phyloP scores from a whole-genome alignment of 2,797 vertebrate genomes.

The Thaleichthys pacificus region DNA sequence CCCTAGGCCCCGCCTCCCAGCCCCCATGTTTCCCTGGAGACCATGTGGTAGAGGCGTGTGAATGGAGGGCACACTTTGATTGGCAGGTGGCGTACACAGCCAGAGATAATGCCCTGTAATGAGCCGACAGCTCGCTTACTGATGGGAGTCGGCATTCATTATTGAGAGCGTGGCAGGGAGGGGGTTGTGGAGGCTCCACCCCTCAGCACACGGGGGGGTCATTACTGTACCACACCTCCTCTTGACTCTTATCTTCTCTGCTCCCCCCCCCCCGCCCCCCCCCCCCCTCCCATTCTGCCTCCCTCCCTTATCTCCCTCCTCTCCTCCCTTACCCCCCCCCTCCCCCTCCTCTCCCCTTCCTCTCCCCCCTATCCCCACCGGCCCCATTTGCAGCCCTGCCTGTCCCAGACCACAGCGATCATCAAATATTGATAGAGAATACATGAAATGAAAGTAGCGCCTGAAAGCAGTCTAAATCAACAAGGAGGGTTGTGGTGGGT shows the following conservation, averaged over 20 bases:
- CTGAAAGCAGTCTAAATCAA: constrained; percentile 69
- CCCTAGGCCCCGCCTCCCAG: constrained; percentile 16
- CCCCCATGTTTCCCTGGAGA: constrained; percentile 50
- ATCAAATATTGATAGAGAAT: constrained; percentile 76
- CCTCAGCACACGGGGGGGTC: constrained; percentile 50
- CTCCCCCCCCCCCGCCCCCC: neutral
- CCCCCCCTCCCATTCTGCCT: neutral
- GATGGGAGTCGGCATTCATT: constrained; percentile 64
- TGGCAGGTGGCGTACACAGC: constrained; percentile 64
- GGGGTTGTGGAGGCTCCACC: constrained; percentile 43
- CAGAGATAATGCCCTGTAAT: constrained; percentile 62
- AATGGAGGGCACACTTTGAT: constrained; percentile 60
- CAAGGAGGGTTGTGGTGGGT: constrained; percentile 39
- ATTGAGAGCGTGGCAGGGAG: constrained; percentile 63
- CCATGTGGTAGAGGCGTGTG: constrained; percentile 54
- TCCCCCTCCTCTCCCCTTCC: constrained; percentile 3
- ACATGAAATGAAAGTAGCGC: constrained; percentile 62
- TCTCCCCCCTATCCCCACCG: constrained; percentile 42
- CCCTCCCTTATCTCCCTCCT: neutral
- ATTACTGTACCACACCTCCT: constrained; percentile 35
- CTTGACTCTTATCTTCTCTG: neutral
- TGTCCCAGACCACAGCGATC: constrained; percentile 52
- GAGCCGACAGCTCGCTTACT: constrained; percentile 56
- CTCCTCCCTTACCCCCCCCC: neutral
- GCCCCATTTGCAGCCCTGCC: constrained; percentile 47